These are phyloP conservation scores for Trachymyrmex septentrionalis DNA, from an alignment of 1,140 invertebrate genomes.

Conservation along the genomic window DNA sequence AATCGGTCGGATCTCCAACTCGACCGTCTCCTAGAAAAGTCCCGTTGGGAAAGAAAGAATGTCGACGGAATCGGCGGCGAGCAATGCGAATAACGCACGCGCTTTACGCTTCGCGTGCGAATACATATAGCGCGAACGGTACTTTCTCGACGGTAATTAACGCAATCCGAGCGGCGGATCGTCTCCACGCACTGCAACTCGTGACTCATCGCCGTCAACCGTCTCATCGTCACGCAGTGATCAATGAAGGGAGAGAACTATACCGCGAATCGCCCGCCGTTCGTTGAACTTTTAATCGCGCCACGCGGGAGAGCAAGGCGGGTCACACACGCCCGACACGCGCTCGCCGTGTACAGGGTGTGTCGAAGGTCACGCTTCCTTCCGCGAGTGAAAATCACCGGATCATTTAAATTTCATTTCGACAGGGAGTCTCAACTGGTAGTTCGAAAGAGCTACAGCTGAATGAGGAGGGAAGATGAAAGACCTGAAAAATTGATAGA, in stretches of 20 bases:
- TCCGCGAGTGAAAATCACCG: background rate
- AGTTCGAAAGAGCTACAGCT: background rate
- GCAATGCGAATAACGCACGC: background rate
- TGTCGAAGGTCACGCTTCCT: slow-evolving; percentile 21
- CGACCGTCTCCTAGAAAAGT: background rate
- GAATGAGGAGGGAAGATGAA: background rate
- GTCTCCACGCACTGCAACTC: background rate
- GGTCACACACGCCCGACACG: background rate
- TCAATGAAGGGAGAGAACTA: slow-evolving; percentile 48
- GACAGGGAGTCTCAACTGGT: background rate
- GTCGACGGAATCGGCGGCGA: background rate
- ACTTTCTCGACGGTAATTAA: slow-evolving; percentile 14
- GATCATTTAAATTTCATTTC: background rate
- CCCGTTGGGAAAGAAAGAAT: background rate
- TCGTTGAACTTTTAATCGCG: slow-evolving; percentile 61
- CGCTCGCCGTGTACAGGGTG: slow-evolving; percentile 13
- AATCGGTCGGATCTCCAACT: background rate
- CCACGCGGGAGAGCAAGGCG: slow-evolving; percentile 5
- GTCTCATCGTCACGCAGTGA: slow-evolving; percentile 18
- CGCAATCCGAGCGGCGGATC: slow-evolving; percentile 7
- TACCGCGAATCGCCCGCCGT: slow-evolving; percentile 20
- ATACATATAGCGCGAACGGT: slow-evolving; percentile 9
- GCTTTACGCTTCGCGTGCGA: slow-evolving; percentile 17
- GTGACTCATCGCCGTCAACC: slow-evolving; percentile 29
- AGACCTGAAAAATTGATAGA: background rate